Evolutionary conservation across 2,888 invertebrate genomes (phyloP), one percentile per base, ranked within the genome.

Genomic region (Ochropacha duplaris): DNA sequence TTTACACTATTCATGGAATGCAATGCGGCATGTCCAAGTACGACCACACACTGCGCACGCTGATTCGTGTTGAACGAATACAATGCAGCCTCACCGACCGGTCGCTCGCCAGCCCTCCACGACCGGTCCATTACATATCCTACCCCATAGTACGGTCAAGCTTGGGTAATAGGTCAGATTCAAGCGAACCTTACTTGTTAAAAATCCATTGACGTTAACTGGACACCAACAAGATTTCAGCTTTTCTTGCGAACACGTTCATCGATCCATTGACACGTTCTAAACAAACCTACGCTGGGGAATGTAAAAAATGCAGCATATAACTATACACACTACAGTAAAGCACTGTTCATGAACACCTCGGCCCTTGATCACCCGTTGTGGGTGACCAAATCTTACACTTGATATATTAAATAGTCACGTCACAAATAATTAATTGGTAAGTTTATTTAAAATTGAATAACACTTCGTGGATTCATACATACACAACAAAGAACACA

Each of bases 191-290:
- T 77, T 83, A 88, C 89, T 88, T 89, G 78, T 65, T 86, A 88
- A 71, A 81, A 78, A 80, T 83, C 88, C 90, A 90, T 90, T 68
- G 81, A 80, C 65, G 67, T 67, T 68, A 62, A 62, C 54, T 2
- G 54, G 55, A 61, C 57, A 57, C 60, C 55, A 52, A 51, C 31
- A 51, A 56, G 44, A 60, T 52, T 9, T 58, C 54, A 34, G 50
- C 62, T 9, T 39, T 61, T 51, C 28, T 31, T 22, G 16, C 11
- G 19, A 52, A 34, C 22, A 52, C 52, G 31, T 19, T 52, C 31
- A 52, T 24, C 31, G 31, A 52, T 31, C 52, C 52, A 52, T 52
- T 31, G 52, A 52, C 31, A 52, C 1, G 19, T 31, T 19, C 16
- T 16, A n/a, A n/a, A 22, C 16, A 51, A 28, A 31, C 19, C 22